A percentile compares a stretch with the other conserved stretches of the same genome.
Evolutionary conservation across 2,113 vertebrate species (phyloP).

Genomic region (Alligator mississippiensis): DNA sequence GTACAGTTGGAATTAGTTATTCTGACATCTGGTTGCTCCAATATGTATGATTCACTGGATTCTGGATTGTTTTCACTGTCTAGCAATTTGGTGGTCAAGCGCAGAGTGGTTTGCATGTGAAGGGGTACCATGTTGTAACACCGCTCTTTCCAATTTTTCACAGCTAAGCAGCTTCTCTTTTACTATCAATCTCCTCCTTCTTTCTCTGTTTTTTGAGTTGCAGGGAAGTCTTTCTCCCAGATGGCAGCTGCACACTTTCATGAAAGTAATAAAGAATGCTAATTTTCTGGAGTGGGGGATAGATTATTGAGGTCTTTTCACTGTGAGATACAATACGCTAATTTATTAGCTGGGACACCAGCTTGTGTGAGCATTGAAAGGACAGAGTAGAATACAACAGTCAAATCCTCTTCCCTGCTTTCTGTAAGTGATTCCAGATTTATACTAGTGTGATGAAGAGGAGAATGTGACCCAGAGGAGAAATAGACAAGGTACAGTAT

Average conservation of each 20-base stretch:
- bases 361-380: not conserved
- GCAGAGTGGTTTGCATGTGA: conserved; percentile 13
- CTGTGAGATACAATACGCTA: not conserved
- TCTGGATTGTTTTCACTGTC: conserved; percentile 47
- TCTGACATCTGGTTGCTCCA: conserved; percentile 54
- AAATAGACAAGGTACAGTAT: not conserved
- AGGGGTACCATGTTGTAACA: not conserved
- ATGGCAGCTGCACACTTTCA: not conserved
- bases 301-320: not conserved
- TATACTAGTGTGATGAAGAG: not conserved
- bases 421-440: not conserved
- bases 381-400: not conserved
- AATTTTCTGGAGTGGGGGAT: not conserved
- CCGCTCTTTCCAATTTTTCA: conserved; percentile 16
- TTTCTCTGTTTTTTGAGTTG: not conserved
- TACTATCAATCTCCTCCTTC: not conserved
- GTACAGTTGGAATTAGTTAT: conserved; percentile 38
- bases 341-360: not conserved
- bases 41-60: conserved; percentile 48
- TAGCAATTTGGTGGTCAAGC: conserved; percentile 67
- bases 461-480: not conserved
- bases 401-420: not conserved
- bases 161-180: conserved; percentile 28
- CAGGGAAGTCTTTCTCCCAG: not conserved
- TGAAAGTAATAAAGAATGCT: not conserved